Percentiles rank a stretch among this genome's conserved stretches.
Conservation (phyloP, 2,888 invertebrate genomes). For the Papilio demoleus region DNA sequence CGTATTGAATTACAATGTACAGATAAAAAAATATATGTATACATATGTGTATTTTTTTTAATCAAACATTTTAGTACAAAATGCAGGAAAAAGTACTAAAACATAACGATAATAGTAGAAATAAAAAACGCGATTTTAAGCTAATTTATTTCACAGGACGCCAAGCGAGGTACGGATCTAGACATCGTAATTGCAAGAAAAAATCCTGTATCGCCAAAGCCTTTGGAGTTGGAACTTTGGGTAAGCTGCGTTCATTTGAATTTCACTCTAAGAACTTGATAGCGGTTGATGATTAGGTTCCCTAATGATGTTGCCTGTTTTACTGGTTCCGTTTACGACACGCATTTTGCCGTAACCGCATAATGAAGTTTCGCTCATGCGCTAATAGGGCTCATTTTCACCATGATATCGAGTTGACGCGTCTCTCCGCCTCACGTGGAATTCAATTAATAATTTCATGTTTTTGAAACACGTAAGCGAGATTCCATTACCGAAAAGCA, state of each 20-base stretch:
- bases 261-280: conserved; percentile 49
- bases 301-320: conserved; percentile 65
- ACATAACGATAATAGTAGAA: neutral
- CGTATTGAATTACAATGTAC: neutral
- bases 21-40: neutral
- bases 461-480: conserved; percentile 46
- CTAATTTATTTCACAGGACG: conserved; percentile 79
- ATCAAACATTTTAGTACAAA: neutral
- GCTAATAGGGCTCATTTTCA: conserved; percentile 74
- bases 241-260: conserved; percentile 77
- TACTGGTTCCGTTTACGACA: conserved; percentile 60
- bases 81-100: neutral
- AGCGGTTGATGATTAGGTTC: conserved; percentile 41
- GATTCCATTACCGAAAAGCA: conserved; percentile 29
- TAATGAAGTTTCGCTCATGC: conserved; percentile 71
- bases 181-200: conserved; percentile 92
- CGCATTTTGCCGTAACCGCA: conserved; percentile 70
- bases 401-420: conserved; percentile 61
- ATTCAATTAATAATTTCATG: conserved; percentile 62
- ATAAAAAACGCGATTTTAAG: neutral
- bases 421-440: conserved; percentile 57
- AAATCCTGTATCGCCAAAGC: conserved; percentile 89
- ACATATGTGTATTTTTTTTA: too few species aligned
- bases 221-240: conserved; percentile 92
- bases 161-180: conserved; percentile 90